Conservation (phyloP, 2,888 invertebrate species). For the Tineola bisselliella region DNA sequence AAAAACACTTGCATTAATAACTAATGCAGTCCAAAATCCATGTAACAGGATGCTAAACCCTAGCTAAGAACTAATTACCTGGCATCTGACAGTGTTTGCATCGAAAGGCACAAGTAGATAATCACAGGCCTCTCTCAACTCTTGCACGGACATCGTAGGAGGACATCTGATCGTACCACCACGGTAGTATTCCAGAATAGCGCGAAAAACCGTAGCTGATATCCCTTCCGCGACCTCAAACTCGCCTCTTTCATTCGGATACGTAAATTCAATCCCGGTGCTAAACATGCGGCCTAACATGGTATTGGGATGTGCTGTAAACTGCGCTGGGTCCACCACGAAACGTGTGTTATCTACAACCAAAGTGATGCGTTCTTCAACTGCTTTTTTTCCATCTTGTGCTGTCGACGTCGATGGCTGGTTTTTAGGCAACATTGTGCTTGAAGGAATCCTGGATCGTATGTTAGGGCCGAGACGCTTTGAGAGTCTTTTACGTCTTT, state of each 20-base stretch:
- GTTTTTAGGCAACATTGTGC: slow-evolving; percentile 48
- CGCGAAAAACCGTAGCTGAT: slow-evolving; percentile 92
- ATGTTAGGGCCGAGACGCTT: slow-evolving; percentile 48
- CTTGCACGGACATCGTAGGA: slow-evolving; percentile 94
- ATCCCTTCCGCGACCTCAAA: slow-evolving; percentile 98
- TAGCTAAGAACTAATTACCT: too few relatives aligned
- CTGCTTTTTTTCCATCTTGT: slow-evolving; percentile 39
- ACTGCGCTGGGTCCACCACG: slow-evolving; percentile 91
- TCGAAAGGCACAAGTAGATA: slow-evolving; percentile 98
- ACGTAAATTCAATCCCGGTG: slow-evolving; percentile 87
- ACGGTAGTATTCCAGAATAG: slow-evolving; percentile 94
- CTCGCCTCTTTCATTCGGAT: slow-evolving; percentile 95
- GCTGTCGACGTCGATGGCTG: slow-evolving; percentile 46
- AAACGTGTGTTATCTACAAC: slow-evolving; percentile 97
- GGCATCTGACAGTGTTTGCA: slow-evolving; percentile 91
- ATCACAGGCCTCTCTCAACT: slow-evolving; percentile 97
- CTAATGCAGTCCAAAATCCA: too few relatives aligned
- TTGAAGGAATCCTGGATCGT: slow-evolving; percentile 31
- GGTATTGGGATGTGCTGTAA: slow-evolving; percentile 96
- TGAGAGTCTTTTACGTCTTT: slow-evolving; percentile 70
- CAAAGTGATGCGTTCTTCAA: slow-evolving; percentile 84
- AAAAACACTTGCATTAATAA: too few relatives aligned
- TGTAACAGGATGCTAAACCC: too few relatives aligned
- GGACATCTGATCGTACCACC: slow-evolving; percentile 94
- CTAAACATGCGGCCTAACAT: slow-evolving; percentile 99